Conservation (phyloP, 2,797 vertebrate species). For the Labeo calbasu region DNA sequence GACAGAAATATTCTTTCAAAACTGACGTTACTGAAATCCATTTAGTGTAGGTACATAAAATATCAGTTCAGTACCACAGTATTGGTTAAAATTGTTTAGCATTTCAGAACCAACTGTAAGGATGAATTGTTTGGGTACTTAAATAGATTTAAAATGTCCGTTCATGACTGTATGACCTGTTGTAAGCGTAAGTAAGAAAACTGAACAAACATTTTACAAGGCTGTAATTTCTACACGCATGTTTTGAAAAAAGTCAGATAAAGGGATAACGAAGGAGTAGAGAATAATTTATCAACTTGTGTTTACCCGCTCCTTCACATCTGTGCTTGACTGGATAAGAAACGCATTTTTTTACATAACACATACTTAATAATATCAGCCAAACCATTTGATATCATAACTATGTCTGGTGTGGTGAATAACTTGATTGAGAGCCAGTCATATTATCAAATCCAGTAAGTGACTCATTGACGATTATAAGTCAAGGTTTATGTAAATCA, state of each 20-base stretch:
- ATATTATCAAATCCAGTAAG: conserved; percentile 68
- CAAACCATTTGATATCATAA: conserved; percentile 30
- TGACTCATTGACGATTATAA: conserved; percentile 72
- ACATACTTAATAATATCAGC: conserved; percentile 25
- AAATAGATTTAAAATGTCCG: not conserved
- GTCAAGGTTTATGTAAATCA: conserved; percentile 77
- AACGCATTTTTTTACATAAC: not conserved
- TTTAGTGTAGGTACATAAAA: no score
- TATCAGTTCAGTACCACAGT: no score
- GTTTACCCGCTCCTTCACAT: conserved; percentile 11
- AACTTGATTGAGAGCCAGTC: conserved; percentile 50
- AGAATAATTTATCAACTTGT: not conserved
- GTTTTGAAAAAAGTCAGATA: not conserved
- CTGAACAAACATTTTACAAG: not conserved
- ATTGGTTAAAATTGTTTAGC: not conserved
- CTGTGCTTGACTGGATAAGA: not conserved
- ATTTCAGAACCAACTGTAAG: not conserved
- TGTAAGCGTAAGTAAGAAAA: not conserved
- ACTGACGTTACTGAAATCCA: not conserved
- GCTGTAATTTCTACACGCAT: not conserved
- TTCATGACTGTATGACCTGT: not conserved
- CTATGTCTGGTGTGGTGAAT: conserved; percentile 16
- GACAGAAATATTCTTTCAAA: not conserved
- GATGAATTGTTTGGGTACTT: not conserved
- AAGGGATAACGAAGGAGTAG: not conserved